Conservation (phyloP, 1,140 invertebrate species). For the Euborellia annulipes region DNA sequence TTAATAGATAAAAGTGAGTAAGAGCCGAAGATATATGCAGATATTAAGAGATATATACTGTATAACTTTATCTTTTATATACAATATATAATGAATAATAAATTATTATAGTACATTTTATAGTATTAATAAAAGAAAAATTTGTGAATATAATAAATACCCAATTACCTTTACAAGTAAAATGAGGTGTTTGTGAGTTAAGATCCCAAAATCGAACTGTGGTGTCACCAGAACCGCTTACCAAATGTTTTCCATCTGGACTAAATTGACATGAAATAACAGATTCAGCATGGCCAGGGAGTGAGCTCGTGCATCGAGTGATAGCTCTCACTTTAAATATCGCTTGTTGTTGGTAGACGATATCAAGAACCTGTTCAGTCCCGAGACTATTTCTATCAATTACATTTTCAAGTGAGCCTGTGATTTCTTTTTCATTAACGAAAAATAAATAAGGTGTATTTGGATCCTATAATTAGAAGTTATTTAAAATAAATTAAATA, state of each 20-base stretch:
- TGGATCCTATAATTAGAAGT: slow-evolving; percentile 49
- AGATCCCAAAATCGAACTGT: slow-evolving; percentile 97
- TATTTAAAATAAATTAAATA: too few relatives aligned
- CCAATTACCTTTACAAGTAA: slow-evolving; percentile 60
- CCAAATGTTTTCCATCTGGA: slow-evolving; percentile 77
- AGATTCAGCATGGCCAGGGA: slow-evolving; percentile 90
- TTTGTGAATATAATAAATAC: neutral
- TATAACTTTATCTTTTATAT: too few relatives aligned
- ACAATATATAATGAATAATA: too few relatives aligned
- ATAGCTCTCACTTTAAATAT: slow-evolving; percentile 77
- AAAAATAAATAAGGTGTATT: slow-evolving; percentile 75
- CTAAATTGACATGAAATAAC: slow-evolving; percentile 88
- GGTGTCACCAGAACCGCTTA: slow-evolving; percentile 93
- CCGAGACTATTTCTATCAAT: slow-evolving; percentile 49
- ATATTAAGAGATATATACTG: too few relatives aligned
- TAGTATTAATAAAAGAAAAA: too few relatives aligned
- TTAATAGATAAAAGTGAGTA: too few relatives aligned
- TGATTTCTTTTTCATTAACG: slow-evolving; percentile 78
- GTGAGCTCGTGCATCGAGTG: slow-evolving; percentile 51
- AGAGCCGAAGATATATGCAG: too few relatives aligned
- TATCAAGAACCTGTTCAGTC: slow-evolving; percentile 73
- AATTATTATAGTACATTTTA: too few relatives aligned
- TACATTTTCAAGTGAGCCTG: slow-evolving; percentile 48
- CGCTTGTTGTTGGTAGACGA: slow-evolving; percentile 95
- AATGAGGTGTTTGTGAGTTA: slow-evolving; percentile 81